Evolutionary conservation across 2,888 invertebrate genomes (phyloP).

Genomic region (Chaitophorus viminalis): DNA sequence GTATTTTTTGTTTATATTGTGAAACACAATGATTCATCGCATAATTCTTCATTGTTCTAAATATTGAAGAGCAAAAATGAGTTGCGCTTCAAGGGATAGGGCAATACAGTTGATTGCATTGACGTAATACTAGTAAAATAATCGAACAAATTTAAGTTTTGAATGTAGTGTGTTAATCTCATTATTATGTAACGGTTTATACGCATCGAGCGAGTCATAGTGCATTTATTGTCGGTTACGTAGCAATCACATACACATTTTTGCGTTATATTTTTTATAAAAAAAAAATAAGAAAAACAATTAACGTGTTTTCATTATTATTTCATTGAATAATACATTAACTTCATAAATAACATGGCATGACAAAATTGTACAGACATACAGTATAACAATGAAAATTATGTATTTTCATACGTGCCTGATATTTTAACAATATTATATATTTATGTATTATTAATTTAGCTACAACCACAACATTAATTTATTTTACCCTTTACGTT

Average conservation of each 20-base stretch:
- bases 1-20: no score
- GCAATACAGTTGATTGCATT: constrained; percentile 34
- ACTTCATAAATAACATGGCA: no score
- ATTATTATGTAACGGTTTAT: constrained; percentile 9
- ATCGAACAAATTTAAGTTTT: constrained; percentile 37
- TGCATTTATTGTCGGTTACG: not conserved
- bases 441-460: not conserved
- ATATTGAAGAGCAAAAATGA: constrained; percentile 25
- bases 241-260: not conserved
- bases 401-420: no score
- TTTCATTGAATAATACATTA: no score
- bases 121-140: constrained; percentile 47
- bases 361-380: no score
- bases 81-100: not conserved
- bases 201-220: not conserved
- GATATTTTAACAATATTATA: no score
- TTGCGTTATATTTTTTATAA: not conserved
- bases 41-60: not conserved
- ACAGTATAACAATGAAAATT: no score
- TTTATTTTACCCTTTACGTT: constrained; percentile 23
- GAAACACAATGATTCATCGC: no score
- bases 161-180: constrained; percentile 25
- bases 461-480: not conserved
- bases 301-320: no score
- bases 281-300: not conserved